phyloP scores from a whole-genome alignment of 1,140 invertebrate species.

The Diprion similis region DNA sequence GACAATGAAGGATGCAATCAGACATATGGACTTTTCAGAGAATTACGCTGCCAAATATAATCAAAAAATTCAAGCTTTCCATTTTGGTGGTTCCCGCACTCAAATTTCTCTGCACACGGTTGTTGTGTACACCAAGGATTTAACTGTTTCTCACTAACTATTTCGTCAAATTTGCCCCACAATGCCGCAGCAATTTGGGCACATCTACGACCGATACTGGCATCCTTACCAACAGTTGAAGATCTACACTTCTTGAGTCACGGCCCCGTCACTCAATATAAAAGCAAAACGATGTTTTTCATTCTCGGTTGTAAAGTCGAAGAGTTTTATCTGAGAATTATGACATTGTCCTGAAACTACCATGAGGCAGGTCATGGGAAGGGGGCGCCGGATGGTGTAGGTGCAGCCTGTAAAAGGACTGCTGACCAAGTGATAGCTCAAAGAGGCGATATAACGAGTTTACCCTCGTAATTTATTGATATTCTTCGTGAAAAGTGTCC shows the following conservation, averaged over 20 bases:
- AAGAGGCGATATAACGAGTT: no score
- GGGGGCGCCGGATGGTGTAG: conserved; percentile 56
- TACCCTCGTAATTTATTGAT: no score
- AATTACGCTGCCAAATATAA: conserved; percentile 48
- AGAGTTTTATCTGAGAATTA: conserved; percentile 24
- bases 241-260: conserved; percentile 39
- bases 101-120: conserved; percentile 50
- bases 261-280: conserved; percentile 37
- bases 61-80: conserved; percentile 48
- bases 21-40: conserved; percentile 50
- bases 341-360: conserved; percentile 57
- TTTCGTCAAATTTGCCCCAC: conserved; percentile 46
- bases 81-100: conserved; percentile 42
- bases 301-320: conserved; percentile 22
- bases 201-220: conserved; percentile 45
- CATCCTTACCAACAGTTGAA: conserved; percentile 31
- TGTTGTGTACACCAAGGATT: conserved; percentile 35
- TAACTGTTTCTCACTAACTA: conserved; percentile 45
- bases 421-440: no score
- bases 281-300: conserved; percentile 32
- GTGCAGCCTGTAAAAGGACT: no score
- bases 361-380: conserved; percentile 58
- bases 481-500: no score
- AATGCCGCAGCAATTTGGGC: conserved; percentile 48
- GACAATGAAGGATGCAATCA: conserved; percentile 36